Conservation (phyloP, 2,797 vertebrate genomes). For the Novumbra hubbsi region DNA sequence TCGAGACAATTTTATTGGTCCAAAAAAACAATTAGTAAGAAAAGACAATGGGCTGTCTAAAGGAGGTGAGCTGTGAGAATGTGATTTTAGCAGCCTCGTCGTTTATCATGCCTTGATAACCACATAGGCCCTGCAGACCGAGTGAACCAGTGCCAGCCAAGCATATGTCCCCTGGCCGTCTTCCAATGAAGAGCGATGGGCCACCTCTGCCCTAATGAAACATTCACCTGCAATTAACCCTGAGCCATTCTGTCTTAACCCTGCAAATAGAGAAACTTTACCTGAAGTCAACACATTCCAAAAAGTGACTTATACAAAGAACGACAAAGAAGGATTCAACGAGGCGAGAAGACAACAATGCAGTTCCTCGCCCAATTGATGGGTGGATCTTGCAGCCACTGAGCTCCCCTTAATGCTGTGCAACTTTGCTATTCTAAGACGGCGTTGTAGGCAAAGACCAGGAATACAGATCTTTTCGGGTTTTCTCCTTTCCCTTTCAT, state of each 20-base stretch:
- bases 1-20: no score
- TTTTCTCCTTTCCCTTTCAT: conserved; percentile 58
- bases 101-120: conserved; percentile 24
- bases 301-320: conserved; percentile 16
- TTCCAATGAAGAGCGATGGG: background rate
- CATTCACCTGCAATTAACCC: conserved; percentile 14
- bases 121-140: background rate
- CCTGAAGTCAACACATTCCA: background rate
- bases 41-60: no score
- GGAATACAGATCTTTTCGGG: conserved; percentile 31
- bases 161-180: background rate
- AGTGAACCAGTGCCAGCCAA: background rate
- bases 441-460: background rate
- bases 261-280: conserved; percentile 7
- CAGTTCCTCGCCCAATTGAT: conserved; percentile 12
- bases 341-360: no score
- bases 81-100: no score
- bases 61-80: no score
- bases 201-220: background rate
- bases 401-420: conserved; percentile 13
- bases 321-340: conserved; percentile 6
- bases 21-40: no score
- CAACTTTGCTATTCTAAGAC: conserved; percentile 42
- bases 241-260: conserved; percentile 28
- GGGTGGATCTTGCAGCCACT: conserved; percentile 16